A percentile compares a stretch with the other conserved stretches of the same genome.
phyloP scores from a whole-genome alignment of 2,113 vertebrate species.

The Chamaea fasciata region DNA sequence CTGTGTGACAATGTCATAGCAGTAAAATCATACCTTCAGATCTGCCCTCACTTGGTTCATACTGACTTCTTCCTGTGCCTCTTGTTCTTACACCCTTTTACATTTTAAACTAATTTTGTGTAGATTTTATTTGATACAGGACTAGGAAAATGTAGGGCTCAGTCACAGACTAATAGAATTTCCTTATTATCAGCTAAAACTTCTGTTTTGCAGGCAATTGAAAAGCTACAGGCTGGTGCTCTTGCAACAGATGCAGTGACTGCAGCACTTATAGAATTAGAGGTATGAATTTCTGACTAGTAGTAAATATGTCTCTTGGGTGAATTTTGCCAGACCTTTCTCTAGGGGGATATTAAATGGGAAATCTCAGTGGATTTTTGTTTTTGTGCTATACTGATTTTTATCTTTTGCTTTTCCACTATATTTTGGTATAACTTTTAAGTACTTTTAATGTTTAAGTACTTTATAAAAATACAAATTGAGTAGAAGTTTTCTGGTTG shows the following conservation, averaged over 20 bases:
- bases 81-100: not conserved
- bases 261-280: slow-evolving; percentile 94
- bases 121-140: not conserved
- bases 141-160: not conserved
- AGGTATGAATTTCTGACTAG: slow-evolving; percentile 75
- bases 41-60: not conserved
- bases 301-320: not conserved
- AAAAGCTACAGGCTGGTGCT: slow-evolving; percentile 91
- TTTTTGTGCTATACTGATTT: not conserved
- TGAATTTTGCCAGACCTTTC: not conserved
- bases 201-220: slow-evolving; percentile 86
- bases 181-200: not conserved
- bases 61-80: not conserved
- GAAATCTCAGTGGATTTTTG: not conserved
- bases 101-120: not conserved
- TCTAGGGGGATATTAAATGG: not conserved
- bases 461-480: not conserved
- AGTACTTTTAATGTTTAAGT: not conserved
- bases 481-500: not conserved
- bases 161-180: not conserved
- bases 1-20: not conserved
- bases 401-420: not conserved
- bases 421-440: not conserved
- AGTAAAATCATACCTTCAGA: not conserved
- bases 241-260: slow-evolving; percentile 94